Base-by-base conservation (phyloP, 2,888 invertebrate species). In the Apamea monoglypha region DNA sequence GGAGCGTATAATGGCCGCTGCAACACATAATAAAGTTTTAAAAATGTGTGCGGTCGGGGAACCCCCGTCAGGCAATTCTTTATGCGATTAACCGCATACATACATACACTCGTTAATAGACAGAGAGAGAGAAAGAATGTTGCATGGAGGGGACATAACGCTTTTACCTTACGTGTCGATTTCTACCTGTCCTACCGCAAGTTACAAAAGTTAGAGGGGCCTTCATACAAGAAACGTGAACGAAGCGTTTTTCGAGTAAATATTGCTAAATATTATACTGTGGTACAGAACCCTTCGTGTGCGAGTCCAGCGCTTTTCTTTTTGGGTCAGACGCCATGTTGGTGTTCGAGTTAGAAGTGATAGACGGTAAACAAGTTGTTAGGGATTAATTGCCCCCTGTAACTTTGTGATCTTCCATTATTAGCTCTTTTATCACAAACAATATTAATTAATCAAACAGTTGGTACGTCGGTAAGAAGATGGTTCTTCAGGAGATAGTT, bases 311-410 rank as follows among this genome's bases (percentile, higher is more conserved):
- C 36, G 12, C 25, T 21, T 29, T 36, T 25, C 32, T 81, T 64
- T 81, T 81, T 71, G 36, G 64, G 16, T 56, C 18, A 44, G 69
- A n/a, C 25, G 36, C 59, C 76, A 72, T 81, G 18, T 78, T 78
- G 63, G 16, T 81, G 72, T 56, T 63, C 61, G 47, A 73, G 44
- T 74, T 64, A 70, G 69, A 70, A 56, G 59, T 63, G 50, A 18
- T 47, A 70, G 64, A n/a, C 3, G 25, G 36, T 68, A 64, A 85
- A 70, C 44, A 72, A 64, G 36, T 64, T 74, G 36, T 69, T 74
- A 53, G 5, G 14, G 10, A 36, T 72, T 84, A 75, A 85, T 77
- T 70, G 7, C 59, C 74, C 78, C 84, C 84, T 29, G 67, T 61
- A 85, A 18, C 14, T 63, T 80, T 40, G 0, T 21, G 18, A 36